Percentiles rank a stretch among this genome's conserved stretches.
Conservation (phyloP, 2,113 vertebrate genomes). For the Uria lomvia region DNA sequence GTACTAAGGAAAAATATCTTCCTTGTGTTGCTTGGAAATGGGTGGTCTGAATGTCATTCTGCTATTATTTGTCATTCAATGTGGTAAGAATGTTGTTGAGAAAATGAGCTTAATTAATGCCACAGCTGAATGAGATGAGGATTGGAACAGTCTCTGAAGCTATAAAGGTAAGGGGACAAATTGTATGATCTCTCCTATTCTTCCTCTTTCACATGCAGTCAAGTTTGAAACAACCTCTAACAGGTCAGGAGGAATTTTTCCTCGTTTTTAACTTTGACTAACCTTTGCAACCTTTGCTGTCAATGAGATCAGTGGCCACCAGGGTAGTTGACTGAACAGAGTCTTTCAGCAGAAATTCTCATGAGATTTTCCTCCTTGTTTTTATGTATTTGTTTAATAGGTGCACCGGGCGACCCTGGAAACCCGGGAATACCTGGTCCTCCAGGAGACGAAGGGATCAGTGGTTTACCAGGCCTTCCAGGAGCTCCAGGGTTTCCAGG, state of each 20-base stretch:
- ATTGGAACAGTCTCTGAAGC: neutral
- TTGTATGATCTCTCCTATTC: neutral
- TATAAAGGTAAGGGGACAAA: neutral
- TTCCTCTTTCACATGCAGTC: neutral
- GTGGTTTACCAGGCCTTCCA: constrained; percentile 77
- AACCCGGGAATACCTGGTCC: constrained; percentile 72
- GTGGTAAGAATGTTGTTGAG: neutral
- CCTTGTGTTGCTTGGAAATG: neutral
- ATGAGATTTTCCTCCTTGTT: neutral
- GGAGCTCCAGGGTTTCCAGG: constrained; percentile 76
- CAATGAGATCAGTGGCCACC: neutral
- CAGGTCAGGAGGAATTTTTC: neutral
- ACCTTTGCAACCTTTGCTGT: neutral
- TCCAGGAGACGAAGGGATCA: constrained; percentile 76
- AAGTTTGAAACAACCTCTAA: neutral
- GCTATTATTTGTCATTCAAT: neutral
- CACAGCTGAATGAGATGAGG: neutral
- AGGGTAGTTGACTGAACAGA: neutral
- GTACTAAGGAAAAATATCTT: neutral
- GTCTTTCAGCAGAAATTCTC: neutral
- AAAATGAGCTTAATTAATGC: neutral
- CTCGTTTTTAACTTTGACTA: neutral
- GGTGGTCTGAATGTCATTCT: neutral
- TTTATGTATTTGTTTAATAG: constrained; percentile 56
- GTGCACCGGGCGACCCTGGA: constrained; percentile 79